Percentiles rank a stretch among this genome's conserved stretches.
phyloP scores from a whole-genome alignment of 2,113 vertebrate species.

The Pontoporia blainvillei region DNA sequence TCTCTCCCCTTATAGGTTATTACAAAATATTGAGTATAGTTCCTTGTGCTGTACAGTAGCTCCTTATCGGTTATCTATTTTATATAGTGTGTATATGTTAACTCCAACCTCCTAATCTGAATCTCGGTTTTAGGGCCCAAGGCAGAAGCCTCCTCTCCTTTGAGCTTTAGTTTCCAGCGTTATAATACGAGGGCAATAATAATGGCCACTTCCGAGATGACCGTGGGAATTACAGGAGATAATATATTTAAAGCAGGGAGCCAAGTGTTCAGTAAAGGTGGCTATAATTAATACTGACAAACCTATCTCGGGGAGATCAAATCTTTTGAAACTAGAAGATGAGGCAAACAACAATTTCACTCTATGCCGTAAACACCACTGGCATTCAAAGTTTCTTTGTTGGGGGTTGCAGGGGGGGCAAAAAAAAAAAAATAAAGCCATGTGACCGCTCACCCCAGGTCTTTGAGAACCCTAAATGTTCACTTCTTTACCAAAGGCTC shows the following conservation, averaged over 20 bases:
- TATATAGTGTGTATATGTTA: neutral
- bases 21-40: neutral
- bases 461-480: constrained; percentile 29
- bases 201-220: neutral
- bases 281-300: neutral
- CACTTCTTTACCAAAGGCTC: constrained; percentile 50
- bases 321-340: neutral
- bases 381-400: neutral
- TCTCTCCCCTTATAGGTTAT: neutral
- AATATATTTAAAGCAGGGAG: neutral
- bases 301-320: neutral
- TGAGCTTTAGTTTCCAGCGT: neutral
- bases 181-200: neutral
- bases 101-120: neutral
- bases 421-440: neutral
- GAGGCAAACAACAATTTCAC: neutral
- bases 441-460: neutral
- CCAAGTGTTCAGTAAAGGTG: neutral
- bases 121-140: neutral
- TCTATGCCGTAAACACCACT: neutral
- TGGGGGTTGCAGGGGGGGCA: neutral
- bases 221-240: neutral
- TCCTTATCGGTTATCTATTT: neutral
- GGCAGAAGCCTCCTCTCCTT: neutral
- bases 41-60: neutral